Evolutionary conservation across 2,113 vertebrate species (phyloP).

Genomic region (Blennius ocellaris): DNA sequence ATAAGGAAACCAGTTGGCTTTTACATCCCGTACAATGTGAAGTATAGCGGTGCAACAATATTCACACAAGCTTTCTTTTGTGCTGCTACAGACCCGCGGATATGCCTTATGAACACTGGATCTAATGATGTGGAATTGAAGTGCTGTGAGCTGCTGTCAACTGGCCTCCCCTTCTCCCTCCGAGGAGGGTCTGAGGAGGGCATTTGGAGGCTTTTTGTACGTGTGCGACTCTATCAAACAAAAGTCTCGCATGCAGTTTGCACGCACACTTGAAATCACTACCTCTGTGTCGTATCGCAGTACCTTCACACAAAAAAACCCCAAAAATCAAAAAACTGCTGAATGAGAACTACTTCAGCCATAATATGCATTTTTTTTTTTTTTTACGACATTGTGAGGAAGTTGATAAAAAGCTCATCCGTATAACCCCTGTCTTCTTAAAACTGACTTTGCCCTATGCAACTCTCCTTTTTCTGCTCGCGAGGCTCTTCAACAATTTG

Average conservation of each 20-base stretch:
- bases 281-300: too few species aligned
- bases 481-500: constrained; percentile 20
- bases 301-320: too few species aligned
- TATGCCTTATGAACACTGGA: constrained; percentile 10
- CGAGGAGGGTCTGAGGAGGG: constrained; percentile 20
- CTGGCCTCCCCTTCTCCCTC: constrained; percentile 5
- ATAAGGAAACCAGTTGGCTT: constrained; percentile 11
- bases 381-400: background rate
- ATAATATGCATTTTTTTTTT: background rate
- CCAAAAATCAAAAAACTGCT: too few species aligned
- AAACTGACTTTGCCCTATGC: background rate
- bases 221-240: background rate
- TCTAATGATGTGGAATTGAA: constrained; percentile 47
- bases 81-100: constrained; percentile 3
- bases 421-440: constrained; percentile 6
- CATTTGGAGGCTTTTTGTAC: constrained; percentile 4
- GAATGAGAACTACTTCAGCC: too few species aligned
- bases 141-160: constrained; percentile 13
- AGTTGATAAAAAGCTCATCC: too few species aligned
- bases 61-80: constrained; percentile 19
- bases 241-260: background rate
- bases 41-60: constrained; percentile 16
- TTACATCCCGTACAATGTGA: constrained; percentile 5
- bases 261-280: too few species aligned
- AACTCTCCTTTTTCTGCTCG: constrained; percentile 8